Base-by-base conservation (phyloP, 2,797 vertebrate genomes). In the Thunnus albacares region DNA sequence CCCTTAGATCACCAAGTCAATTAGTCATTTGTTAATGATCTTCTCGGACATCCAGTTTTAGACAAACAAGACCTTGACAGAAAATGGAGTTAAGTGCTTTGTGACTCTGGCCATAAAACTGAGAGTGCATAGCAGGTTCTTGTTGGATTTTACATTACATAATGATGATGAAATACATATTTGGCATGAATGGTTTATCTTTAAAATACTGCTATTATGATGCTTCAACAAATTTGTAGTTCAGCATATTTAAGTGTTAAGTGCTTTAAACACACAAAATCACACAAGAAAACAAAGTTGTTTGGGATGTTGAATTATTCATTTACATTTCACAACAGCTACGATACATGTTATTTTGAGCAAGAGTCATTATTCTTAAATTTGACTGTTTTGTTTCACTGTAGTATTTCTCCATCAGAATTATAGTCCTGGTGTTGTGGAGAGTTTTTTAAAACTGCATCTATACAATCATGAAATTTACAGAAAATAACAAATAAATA, bases 71-170 rank as follows among this genome's bases (percentile, higher is more conserved):
- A 58, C 68, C 73, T 64, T 55, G 56, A 89, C 58, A 71, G 71
- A 70, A 92, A 92, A 94, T 80, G 77, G 84, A 89, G 73, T 60
- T 65, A 66, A 93, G 78, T 83, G 82, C 85, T 87, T 82, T 83
- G 85, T 84, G 55, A 77, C 57, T n/a, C 22, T 47, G 60, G 71
- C 66, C 52, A 84, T 87, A 83, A 90, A 91, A 84, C 56, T n/a
- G 45, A 47, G 45, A 47, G 38, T 30, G 28, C n/a, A 22, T 0
- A 67, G 20, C 20, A 51, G 13, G 35, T 45, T 70, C 20, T 22
- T 62, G 43, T 22, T 24, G 60, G 56, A 60, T 62, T 83, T 87
- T 55, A 84, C 59, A 45, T 71, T 18, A 45, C 47, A 60, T 60
- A 59, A 82, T 43, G 45, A 64, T 49, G 20, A 80, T 43, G 18